Evolutionary conservation across 2,797 vertebrate genomes (phyloP).

Genomic region (Neosalanx taihuensis): DNA sequence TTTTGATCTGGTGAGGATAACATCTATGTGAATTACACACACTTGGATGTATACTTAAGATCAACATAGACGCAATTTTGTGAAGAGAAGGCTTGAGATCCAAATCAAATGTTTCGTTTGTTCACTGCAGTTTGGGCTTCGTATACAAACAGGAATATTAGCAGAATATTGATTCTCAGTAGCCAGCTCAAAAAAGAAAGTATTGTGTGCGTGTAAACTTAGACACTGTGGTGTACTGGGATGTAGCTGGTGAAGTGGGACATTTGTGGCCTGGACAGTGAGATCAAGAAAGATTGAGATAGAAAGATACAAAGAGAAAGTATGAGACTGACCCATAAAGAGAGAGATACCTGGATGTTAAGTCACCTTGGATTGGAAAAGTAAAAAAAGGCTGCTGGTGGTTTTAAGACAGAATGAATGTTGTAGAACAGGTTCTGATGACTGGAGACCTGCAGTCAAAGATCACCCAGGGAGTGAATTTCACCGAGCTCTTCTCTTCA

Average conservation of each 20-base stretch:
- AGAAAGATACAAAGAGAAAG: constrained; percentile 24
- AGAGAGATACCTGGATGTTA: not conserved
- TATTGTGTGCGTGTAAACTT: too few species aligned
- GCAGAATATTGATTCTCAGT: too few species aligned
- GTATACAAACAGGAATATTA: too few species aligned
- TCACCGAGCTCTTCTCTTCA: constrained; percentile 17
- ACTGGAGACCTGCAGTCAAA: constrained; percentile 40
- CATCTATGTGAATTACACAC: too few species aligned
- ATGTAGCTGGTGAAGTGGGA: constrained; percentile 45
- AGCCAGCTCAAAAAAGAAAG: too few species aligned
- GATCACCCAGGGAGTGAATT: constrained; percentile 59
- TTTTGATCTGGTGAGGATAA: too few species aligned
- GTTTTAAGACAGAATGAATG: constrained; percentile 73
- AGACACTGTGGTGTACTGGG: constrained; percentile 19
- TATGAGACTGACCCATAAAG: not conserved
- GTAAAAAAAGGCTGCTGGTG: constrained; percentile 76
- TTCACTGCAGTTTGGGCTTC: too few species aligned
- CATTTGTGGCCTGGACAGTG: constrained; percentile 40
- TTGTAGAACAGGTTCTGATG: constrained; percentile 33
- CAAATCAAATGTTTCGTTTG: too few species aligned
- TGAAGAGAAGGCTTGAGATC: too few species aligned
- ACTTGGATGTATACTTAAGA: too few species aligned
- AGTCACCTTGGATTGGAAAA: constrained; percentile 46
- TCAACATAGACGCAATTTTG: too few species aligned
- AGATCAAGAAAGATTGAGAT: constrained; percentile 18